Base-by-base conservation (phyloP, 1,140 invertebrate genomes). In the Drosophila tsacasi region DNA sequence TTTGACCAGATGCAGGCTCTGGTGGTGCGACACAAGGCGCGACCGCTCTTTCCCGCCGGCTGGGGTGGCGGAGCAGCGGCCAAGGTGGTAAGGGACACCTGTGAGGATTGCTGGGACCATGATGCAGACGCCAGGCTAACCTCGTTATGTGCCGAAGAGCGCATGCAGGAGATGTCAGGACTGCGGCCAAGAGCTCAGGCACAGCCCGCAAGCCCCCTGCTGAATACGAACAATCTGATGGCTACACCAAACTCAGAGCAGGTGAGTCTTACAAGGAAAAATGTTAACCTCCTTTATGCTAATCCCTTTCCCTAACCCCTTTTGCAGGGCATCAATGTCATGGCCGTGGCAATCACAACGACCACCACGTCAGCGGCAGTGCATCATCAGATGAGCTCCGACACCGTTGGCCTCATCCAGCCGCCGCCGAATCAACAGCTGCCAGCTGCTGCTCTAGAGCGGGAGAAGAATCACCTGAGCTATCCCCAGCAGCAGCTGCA, bases 41-140 rank as follows among this genome's bases (percentile, higher is more conserved):
- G 98, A n/a, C 98, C 98, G 7, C 92, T 97, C 3, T 95, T 97
- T 85, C 95, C 96, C 21, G 93, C 94, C 2, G 92, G 92, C 5
- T 93, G 93, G 92, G 81, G 92, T 10, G 85, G 85, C 7, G 89
- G 93, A 21, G 94, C 95, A 13, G 95, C 95, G 2, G 95, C 96
- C 21, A 95, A 96, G 69, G 94, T 97, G 21, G 95, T 98, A 39
- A 95, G 95, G 65, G 97, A 98, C 94, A 98, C 97, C 0, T 97
- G 98, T 76, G 97, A 98, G 93, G 97, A 98, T 91, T 98, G 97
- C 93, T 98, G 97, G 97, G 98, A 99, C 93, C 96, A 98, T 66
- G 98, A 98, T 93, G 97, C 97, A 1, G 98, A 98, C 90, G 98
- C 98, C 9, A 95, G 98, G 71, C 94, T 99, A 39, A 98, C 97